Evolutionary conservation across 2,797 vertebrate genomes (phyloP).

Genomic region (Parotocinclus haroldoi): DNA sequence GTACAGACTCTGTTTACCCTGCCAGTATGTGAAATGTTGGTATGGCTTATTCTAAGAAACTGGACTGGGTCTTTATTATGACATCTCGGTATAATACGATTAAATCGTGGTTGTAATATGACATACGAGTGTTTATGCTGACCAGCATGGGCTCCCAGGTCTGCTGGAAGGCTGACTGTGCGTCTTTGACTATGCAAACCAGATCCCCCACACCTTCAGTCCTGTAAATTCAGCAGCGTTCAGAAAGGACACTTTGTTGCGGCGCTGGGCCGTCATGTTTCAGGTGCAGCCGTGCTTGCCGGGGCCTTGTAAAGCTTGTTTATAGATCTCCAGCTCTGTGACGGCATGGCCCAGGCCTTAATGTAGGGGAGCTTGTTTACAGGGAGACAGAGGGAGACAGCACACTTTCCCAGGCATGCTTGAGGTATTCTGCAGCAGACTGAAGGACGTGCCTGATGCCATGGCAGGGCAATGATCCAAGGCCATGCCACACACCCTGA

Average conservation of each 20-base stretch:
- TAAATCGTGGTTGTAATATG: constrained; percentile 26
- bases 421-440: constrained; percentile 37
- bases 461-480: constrained; percentile 39
- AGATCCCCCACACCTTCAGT: constrained; percentile 45
- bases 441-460: constrained; percentile 31
- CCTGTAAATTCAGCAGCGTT: constrained; percentile 42
- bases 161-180: constrained; percentile 30
- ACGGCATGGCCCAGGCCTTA: constrained; percentile 38
- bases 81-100: constrained; percentile 30
- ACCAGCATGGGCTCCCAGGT: constrained; percentile 16
- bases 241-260: constrained; percentile 47
- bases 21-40: constrained; percentile 15
- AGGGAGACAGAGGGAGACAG: constrained; percentile 11
- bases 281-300: constrained; percentile 38
- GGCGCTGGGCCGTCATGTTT: constrained; percentile 36
- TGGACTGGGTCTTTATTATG: constrained; percentile 34
- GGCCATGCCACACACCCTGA: constrained; percentile 42
- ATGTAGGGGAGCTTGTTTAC: constrained; percentile 44
- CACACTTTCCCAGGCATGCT: background rate
- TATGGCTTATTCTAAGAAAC: constrained; percentile 20
- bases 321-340: constrained; percentile 48
- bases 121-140: constrained; percentile 29
- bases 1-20: background rate
- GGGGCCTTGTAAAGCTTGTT: constrained; percentile 51
- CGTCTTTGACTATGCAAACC: constrained; percentile 29